A percentile compares a stretch with the other conserved stretches of the same genome.
Conservation (phyloP, 1,140 invertebrate species). For the Neelides sp. region DNA sequence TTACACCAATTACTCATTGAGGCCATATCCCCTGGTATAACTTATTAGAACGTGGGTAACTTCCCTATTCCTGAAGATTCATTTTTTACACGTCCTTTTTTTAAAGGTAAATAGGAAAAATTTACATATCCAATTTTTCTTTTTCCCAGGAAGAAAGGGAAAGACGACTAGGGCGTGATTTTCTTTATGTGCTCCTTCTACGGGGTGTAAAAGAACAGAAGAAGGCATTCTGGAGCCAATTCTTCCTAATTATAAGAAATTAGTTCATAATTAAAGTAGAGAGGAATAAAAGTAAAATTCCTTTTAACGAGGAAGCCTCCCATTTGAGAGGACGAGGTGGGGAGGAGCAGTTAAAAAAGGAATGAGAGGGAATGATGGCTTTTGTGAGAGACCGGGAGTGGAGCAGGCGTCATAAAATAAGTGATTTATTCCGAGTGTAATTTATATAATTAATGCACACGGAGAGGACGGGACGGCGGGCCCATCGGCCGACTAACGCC, state of each 20-base stretch:
- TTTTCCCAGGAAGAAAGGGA: not conserved
- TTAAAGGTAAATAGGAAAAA: not conserved
- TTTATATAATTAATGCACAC: constrained; percentile 31
- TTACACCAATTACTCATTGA: too few species aligned
- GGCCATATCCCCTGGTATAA: too few species aligned
- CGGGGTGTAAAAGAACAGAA: too few species aligned
- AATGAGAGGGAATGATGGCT: not conserved
- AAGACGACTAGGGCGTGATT: not conserved
- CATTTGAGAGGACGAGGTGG: not conserved
- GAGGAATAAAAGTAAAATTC: too few species aligned
- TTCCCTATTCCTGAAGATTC: too few species aligned
- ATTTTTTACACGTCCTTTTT: not conserved
- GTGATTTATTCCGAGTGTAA: constrained; percentile 29
- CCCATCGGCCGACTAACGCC: too few species aligned
- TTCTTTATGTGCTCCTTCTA: not conserved
- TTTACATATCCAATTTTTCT: not conserved
- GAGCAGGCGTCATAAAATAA: constrained; percentile 28
- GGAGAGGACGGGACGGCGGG: not conserved
- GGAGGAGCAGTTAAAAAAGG: constrained; percentile 5
- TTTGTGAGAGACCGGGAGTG: not conserved
- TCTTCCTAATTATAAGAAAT: too few species aligned
- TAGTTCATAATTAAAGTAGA: too few species aligned
- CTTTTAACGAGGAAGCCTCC: too few species aligned
- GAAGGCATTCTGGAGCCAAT: too few species aligned
- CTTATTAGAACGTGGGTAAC: too few species aligned